These are phyloP conservation scores for Choloepus didactylus DNA, from an alignment of 2,797 vertebrate species.

Conservation along the genomic window DNA sequence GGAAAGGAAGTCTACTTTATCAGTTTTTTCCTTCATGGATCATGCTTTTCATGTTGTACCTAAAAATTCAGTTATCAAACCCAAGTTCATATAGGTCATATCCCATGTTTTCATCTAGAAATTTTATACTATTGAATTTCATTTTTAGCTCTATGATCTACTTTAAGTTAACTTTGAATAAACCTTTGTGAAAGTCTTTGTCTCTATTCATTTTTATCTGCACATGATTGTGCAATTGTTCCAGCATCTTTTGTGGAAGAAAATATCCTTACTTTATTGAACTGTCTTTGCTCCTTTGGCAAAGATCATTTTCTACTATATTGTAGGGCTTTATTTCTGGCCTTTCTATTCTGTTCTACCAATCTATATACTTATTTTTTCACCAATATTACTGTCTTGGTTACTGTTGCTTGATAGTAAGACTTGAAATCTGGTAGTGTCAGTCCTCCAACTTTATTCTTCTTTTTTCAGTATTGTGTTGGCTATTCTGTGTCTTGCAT, in stretches of 20 bases:
- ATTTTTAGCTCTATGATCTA: neutral
- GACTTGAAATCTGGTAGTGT: neutral
- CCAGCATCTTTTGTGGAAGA: neutral
- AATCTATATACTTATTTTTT: neutral
- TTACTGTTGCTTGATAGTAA: neutral
- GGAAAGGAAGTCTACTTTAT: neutral
- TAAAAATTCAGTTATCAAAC: constrained; percentile 15
- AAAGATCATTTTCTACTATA: neutral
- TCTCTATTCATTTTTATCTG: neutral
- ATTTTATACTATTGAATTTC: neutral
- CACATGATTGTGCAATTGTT: neutral
- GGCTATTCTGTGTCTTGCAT: neutral
- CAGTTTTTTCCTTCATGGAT: neutral
- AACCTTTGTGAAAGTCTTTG: neutral
- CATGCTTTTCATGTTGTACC: neutral
- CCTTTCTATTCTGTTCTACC: neutral
- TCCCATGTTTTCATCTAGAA: neutral
- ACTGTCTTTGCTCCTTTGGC: neutral
- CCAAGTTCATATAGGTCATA: neutral
- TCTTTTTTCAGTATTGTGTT: neutral
- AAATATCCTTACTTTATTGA: neutral
- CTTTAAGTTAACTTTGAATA: neutral
- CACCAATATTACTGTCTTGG: neutral
- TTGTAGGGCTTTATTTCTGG: neutral
- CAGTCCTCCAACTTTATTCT: neutral